Conservation (phyloP, 2,888 invertebrate genomes). For the Ectropis crepuscularia region DNA sequence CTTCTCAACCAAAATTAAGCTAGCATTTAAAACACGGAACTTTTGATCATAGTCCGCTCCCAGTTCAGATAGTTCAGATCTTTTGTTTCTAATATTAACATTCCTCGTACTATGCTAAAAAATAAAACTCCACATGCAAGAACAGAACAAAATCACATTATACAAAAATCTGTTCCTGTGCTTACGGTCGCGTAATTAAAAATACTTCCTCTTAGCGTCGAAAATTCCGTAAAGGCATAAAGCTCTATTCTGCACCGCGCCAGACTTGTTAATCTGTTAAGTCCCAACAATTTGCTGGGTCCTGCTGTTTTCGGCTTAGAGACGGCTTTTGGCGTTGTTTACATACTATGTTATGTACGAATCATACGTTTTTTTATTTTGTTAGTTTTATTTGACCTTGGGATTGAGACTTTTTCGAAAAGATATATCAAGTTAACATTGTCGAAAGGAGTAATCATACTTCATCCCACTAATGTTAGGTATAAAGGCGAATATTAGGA, state of each 20-base stretch:
- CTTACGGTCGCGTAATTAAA: conserved; percentile 33
- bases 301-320: conserved; percentile 28
- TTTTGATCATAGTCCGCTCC: too few species aligned
- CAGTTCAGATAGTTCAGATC: too few species aligned
- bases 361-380: conserved; percentile 10
- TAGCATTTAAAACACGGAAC: too few species aligned
- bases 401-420: too few species aligned
- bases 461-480: too few species aligned
- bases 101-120: too few species aligned
- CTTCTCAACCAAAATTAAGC: too few species aligned
- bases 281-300: conserved; percentile 37
- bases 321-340: conserved; percentile 27
- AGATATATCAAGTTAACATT: too few species aligned
- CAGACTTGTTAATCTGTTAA: conserved; percentile 43
- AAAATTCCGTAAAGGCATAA: conserved; percentile 28
- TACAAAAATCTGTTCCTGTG: conserved; percentile 21
- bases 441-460: too few species aligned
- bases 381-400: conserved; percentile 2
- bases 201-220: conserved; percentile 26
- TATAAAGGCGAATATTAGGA: too few species aligned
- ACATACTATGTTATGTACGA: conserved; percentile 22
- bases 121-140: not conserved
- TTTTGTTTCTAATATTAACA: too few species aligned
- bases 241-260: conserved; percentile 28
- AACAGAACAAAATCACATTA: conserved; percentile 24